Base-by-base conservation (phyloP, 1,140 invertebrate genomes). In the Drosophila kepulauana region DNA sequence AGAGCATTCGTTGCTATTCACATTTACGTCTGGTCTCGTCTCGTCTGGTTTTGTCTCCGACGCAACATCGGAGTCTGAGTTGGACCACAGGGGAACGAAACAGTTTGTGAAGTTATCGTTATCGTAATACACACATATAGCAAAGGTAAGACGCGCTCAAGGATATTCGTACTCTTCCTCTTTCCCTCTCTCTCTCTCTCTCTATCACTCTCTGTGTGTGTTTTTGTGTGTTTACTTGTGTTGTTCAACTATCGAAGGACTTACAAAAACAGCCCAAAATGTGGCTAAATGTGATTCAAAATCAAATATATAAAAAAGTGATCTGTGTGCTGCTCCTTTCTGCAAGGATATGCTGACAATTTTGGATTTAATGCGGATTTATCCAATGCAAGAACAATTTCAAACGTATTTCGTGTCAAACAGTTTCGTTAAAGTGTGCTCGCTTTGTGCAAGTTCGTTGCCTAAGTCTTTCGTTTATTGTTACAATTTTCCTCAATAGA, bases 21-120 rank as follows among this genome's bases (percentile, higher is more conserved):
- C 72, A 75, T 90, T 92, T 87, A 80, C 88, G 75, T 90, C 82
- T 92, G 84, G 87, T 88, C 79, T 88, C 75, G 88, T 92, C 84
- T 92, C 91, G 91, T 92, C 90, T 69, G 66, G 49, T 69, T 66
- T 71, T 73, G 75, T 75, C 63, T 69, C 71, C 71, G 71, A 61
- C 61, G 67, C 74, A 79, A 49, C 62, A 78, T 52, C 75, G 80
- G 78, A 81, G 81, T 80, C 84, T 75, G 52, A 71, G 45, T 66
- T 79, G 77, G 79, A 64, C 82, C 89, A 77, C 62, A 70, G 66
- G 68, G 51, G 80, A 78, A 85, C 72, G 70, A 74, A 72, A 70
- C 49, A 69, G 59, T 81, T 52, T 64, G 45, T 82, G 58, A 68
- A 68, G 66, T 68, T 41, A 33, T 49, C 51, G 49, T 64, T 67